Percentiles rank a stretch among this genome's conserved stretches.
These are phyloP conservation scores for Teleogryllus occipitalis DNA, from an alignment of 1,140 invertebrate genomes.

Conservation along the genomic window DNA sequence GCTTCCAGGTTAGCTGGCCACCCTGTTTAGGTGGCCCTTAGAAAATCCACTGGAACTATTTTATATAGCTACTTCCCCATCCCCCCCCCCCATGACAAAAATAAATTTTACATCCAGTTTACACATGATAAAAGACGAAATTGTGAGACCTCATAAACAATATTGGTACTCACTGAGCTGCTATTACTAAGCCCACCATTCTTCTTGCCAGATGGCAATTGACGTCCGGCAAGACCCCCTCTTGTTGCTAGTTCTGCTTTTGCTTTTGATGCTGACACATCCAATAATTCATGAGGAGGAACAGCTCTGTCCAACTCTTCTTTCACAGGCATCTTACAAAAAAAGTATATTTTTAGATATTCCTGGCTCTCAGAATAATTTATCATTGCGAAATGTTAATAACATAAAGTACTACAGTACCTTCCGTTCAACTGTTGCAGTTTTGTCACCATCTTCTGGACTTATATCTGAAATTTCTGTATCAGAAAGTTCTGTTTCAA, in stretches of 20 bases:
- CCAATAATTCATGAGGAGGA: constrained; percentile 72
- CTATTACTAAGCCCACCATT: constrained; percentile 48
- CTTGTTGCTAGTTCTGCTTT: constrained; percentile 78
- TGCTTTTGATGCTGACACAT: constrained; percentile 76
- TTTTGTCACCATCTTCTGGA: constrained; percentile 62
- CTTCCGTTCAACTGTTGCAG: constrained; percentile 66
- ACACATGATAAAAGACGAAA: too few relatives aligned
- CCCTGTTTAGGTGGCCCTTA: too few relatives aligned
- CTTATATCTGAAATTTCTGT: constrained; percentile 63
- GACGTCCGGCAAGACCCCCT: constrained; percentile 43
- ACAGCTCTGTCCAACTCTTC: constrained; percentile 80
- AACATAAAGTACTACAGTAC: constrained; percentile 30
- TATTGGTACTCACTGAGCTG: constrained; percentile 47
- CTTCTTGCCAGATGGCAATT: constrained; percentile 42
- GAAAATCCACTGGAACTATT: too few relatives aligned
- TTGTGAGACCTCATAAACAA: too few relatives aligned
- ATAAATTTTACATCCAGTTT: too few relatives aligned
- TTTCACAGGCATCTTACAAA: constrained; percentile 42
- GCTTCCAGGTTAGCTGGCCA: too few relatives aligned
- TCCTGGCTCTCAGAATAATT: constrained; percentile 15
- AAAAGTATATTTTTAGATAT: background rate
- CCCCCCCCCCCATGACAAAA: too few relatives aligned
- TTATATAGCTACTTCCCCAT: too few relatives aligned
- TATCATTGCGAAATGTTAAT: background rate
- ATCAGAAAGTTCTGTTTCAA: constrained; percentile 57